phyloP scores from a whole-genome alignment of 1,140 invertebrate genomes.

The Rhizoglyphus robini region DNA sequence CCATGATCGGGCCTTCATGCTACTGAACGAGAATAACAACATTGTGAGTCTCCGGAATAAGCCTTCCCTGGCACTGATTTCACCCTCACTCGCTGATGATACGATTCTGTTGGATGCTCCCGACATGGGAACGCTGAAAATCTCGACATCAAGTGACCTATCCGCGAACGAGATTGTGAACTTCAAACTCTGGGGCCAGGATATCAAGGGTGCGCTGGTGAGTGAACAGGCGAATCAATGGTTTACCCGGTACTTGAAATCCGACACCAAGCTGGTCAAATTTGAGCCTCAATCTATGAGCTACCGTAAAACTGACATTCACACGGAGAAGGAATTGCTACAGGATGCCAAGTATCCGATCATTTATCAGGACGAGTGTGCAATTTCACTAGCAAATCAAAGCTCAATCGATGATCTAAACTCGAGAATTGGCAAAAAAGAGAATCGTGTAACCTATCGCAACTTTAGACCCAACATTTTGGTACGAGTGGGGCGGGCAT shows the following conservation, averaged over 20 bases:
- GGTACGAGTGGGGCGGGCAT: background rate
- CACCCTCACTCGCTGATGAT: too few relatives aligned
- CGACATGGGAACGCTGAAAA: too few relatives aligned
- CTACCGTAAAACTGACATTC: background rate
- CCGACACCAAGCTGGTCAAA: background rate
- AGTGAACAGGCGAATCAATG: background rate
- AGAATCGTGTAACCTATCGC: background rate
- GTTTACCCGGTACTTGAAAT: background rate
- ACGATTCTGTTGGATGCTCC: too few relatives aligned
- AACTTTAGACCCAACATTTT: background rate
- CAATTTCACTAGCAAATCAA: background rate
- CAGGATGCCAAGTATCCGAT: background rate
- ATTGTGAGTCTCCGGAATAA: too few relatives aligned
- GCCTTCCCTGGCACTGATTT: too few relatives aligned
- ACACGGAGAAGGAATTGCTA: background rate
- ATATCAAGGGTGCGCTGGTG: too few relatives aligned
- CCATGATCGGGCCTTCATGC: too few relatives aligned
- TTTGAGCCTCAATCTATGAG: background rate
- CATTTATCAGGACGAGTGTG: background rate
- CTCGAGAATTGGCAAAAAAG: background rate
- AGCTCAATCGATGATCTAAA: background rate
- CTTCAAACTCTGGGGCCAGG: too few relatives aligned
- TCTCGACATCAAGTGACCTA: too few relatives aligned
- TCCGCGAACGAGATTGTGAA: too few relatives aligned
- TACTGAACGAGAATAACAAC: too few relatives aligned